These are phyloP conservation scores for Sapayoa aenigma DNA, from an alignment of 2,113 vertebrate species.

Conservation along the genomic window DNA sequence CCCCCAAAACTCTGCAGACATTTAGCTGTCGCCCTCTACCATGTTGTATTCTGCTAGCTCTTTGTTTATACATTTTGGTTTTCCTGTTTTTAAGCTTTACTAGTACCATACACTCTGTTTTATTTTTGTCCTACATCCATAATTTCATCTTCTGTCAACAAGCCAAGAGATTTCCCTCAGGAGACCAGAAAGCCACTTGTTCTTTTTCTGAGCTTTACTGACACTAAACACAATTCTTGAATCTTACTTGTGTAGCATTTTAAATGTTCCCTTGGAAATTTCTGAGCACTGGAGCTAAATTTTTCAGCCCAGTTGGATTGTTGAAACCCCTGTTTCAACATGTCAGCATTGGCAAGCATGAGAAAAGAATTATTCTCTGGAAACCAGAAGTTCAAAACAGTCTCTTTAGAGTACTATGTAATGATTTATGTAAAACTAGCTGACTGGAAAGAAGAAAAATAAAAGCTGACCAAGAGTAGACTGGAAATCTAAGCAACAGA, in stretches of 20 bases:
- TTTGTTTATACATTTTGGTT: background rate
- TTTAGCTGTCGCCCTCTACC: background rate
- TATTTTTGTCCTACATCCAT: background rate
- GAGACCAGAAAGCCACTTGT: background rate
- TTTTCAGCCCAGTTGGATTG: background rate
- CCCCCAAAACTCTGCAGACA: background rate
- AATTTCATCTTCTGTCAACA: background rate
- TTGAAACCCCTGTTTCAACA: background rate
- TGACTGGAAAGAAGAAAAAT: background rate
- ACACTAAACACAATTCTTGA: background rate
- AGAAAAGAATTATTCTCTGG: background rate
- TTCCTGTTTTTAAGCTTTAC: background rate
- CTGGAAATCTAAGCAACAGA: background rate
- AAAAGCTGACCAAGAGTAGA: background rate
- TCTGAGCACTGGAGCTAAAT: background rate
- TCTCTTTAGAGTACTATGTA: background rate
- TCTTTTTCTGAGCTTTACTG: background rate
- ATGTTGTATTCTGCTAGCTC: background rate
- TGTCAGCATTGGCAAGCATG: background rate
- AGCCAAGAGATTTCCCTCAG: background rate
- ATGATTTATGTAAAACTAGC: background rate
- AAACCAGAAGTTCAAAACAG: background rate
- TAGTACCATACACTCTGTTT: background rate
- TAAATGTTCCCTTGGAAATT: background rate
- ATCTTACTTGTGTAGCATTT: background rate